These are phyloP conservation scores for Margaritifera margaritifera DNA, from an alignment of 2,888 invertebrate species.

Conservation along the genomic window DNA sequence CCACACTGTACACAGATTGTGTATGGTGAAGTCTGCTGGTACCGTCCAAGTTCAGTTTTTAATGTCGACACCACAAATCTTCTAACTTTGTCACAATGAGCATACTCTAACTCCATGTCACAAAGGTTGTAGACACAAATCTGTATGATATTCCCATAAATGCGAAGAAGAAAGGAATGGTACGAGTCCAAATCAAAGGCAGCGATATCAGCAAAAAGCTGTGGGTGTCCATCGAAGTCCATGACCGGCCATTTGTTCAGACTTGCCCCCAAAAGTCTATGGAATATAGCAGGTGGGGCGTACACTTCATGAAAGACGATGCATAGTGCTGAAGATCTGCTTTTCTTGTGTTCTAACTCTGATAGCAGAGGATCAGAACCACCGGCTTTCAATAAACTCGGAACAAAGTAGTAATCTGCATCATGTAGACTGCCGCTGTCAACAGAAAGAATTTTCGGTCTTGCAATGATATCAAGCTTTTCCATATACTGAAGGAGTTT, in stretches of 20 bases:
- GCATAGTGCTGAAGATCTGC: constrained; percentile 29
- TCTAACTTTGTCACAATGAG: constrained; percentile 32
- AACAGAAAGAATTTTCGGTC: constrained; percentile 26
- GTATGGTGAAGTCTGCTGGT: constrained; percentile 33
- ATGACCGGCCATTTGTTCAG: constrained; percentile 23
- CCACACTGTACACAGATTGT: constrained; percentile 31
- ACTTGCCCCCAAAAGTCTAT: constrained; percentile 34
- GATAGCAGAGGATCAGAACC: constrained; percentile 9
- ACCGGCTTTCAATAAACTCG: constrained; percentile 30
- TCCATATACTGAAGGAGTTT: constrained; percentile 34
- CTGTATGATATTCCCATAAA: constrained; percentile 25
- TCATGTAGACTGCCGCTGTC: constrained; percentile 18
- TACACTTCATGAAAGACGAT: constrained; percentile 37
- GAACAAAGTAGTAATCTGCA: constrained; percentile 35
- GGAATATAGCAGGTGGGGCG: constrained; percentile 33
- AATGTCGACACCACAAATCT: constrained; percentile 25
- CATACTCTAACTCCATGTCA: constrained; percentile 20
- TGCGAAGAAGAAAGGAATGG: constrained; percentile 27
- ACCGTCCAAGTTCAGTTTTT: constrained; percentile 32
- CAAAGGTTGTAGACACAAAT: constrained; percentile 28
- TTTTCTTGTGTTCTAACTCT: background rate
- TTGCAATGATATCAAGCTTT: constrained; percentile 36
- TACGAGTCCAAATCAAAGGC: constrained; percentile 29
- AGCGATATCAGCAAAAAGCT: constrained; percentile 28
- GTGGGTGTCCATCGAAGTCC: constrained; percentile 20